Evolutionary conservation across 2,888 invertebrate genomes (phyloP).

Genomic region (Oxytorus armatus): DNA sequence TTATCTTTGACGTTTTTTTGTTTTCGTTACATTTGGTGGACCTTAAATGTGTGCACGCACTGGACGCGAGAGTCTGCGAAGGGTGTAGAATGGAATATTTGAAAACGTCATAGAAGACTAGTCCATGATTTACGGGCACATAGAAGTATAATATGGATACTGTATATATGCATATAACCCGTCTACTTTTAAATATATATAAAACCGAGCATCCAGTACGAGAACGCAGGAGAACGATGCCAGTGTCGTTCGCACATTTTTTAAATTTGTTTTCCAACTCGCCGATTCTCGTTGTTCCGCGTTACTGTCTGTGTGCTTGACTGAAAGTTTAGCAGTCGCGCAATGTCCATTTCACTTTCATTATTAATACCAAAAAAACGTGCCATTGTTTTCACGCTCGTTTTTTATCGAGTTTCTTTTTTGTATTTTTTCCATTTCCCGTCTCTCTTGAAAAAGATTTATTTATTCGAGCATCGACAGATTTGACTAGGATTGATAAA

Average conservation of each 20-base stretch:
- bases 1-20: not conserved
- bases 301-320: not conserved
- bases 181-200: conserved; percentile 18
- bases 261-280: conserved; percentile 36
- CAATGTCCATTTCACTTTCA: conserved; percentile 26
- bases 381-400: conserved; percentile 18
- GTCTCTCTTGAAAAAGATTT: not conserved
- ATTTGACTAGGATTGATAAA: too few relatives aligned
- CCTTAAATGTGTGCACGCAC: conserved; percentile 2
- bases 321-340: conserved; percentile 29
- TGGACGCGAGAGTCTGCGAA: conserved; percentile 12
- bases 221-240: too few relatives aligned
- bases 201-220: conserved; percentile 40
- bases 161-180: conserved; percentile 1
- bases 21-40: conserved; percentile 19
- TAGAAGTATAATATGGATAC: not conserved
- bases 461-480: too few relatives aligned
- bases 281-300: conserved; percentile 1
- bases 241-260: conserved; percentile 40
- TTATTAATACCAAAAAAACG: conserved; percentile 37
- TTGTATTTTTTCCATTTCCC: not conserved
- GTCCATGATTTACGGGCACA: conserved; percentile 23
- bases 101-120: conserved; percentile 29
- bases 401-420: conserved; percentile 12
- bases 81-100: conserved; percentile 32